phyloP scores from a whole-genome alignment of 2,888 invertebrate genomes.

The Piscicola geometra region DNA sequence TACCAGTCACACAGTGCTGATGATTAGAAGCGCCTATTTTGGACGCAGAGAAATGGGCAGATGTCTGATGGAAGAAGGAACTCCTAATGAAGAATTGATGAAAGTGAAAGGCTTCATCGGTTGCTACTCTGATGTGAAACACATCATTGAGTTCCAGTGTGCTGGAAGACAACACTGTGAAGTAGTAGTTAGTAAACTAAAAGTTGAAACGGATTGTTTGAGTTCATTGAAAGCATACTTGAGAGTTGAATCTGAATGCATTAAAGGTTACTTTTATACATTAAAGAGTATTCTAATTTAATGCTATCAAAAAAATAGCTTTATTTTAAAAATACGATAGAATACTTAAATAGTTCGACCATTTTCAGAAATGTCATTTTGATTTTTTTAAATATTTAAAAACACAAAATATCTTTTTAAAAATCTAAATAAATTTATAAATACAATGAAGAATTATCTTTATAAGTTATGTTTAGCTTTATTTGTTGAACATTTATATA shows the following conservation, averaged over 20 bases:
- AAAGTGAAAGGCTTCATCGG: neutral
- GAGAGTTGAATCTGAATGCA: neutral
- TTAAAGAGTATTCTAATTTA: neutral
- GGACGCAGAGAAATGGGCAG: too few species aligned
- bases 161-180: slow-evolving; percentile 16
- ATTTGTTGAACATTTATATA: neutral
- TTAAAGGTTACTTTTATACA: slow-evolving; percentile 3
- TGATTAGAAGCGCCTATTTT: too few species aligned
- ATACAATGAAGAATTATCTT: neutral
- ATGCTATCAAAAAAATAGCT: too few species aligned
- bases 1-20: too few species aligned
- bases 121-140: slow-evolving; percentile 13
- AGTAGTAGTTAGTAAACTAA: slow-evolving; percentile 1
- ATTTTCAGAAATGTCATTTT: neutral
- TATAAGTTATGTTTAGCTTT: neutral
- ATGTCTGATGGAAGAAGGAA: too few species aligned
- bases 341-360: neutral
- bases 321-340: neutral
- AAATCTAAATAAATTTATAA: too few species aligned
- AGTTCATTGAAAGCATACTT: slow-evolving; percentile 11
- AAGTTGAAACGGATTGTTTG: slow-evolving; percentile 4
- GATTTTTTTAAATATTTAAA: neutral
- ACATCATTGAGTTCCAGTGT: slow-evolving; percentile 16
- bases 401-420: neutral
- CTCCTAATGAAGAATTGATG: too few species aligned